phyloP scores from a whole-genome alignment of 2,888 invertebrate genomes.

The Sylvicola fuscatus region DNA sequence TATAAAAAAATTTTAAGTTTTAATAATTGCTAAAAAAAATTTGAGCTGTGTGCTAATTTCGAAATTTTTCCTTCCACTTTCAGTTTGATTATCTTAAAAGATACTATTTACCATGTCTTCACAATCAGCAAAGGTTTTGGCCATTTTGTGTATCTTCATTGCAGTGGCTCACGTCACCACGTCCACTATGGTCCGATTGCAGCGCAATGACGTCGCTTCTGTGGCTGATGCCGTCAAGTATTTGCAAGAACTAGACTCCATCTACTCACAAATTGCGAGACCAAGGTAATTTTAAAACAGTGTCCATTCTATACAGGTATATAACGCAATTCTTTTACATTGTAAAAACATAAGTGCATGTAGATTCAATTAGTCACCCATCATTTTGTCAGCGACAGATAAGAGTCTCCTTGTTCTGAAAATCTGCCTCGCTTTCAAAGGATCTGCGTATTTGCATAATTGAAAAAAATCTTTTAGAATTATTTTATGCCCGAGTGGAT shows the following conservation, averaged over 20 bases:
- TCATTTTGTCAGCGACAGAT: no score
- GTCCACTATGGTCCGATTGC: slow-evolving; percentile 19
- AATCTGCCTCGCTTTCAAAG: no score
- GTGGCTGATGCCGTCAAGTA: slow-evolving; percentile 46
- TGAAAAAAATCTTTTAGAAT: no score
- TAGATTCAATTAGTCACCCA: no score
- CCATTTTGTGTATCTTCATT: slow-evolving; percentile 9
- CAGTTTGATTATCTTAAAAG: neutral
- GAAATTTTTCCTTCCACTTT: no score
- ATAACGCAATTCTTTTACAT: neutral
- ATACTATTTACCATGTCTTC: slow-evolving; percentile 1
- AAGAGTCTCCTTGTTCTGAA: no score
- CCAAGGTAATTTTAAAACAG: slow-evolving; percentile 30
- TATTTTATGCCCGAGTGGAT: no score
- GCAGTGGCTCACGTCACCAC: slow-evolving; percentile 9
- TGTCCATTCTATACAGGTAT: neutral
- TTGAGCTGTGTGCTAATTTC: no score
- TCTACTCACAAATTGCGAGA: slow-evolving; percentile 43
- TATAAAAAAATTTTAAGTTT: no score
- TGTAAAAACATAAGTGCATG: no score
- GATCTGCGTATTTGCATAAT: no score
- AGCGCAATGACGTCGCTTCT: slow-evolving; percentile 30
- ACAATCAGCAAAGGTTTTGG: slow-evolving; percentile 6
- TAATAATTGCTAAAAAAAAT: no score
- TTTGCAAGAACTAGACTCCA: slow-evolving; percentile 42